A percentile compares a stretch with the other conserved stretches of the same genome.
phyloP scores from a whole-genome alignment of 2,113 vertebrate genomes.

The Salvator merianae region DNA sequence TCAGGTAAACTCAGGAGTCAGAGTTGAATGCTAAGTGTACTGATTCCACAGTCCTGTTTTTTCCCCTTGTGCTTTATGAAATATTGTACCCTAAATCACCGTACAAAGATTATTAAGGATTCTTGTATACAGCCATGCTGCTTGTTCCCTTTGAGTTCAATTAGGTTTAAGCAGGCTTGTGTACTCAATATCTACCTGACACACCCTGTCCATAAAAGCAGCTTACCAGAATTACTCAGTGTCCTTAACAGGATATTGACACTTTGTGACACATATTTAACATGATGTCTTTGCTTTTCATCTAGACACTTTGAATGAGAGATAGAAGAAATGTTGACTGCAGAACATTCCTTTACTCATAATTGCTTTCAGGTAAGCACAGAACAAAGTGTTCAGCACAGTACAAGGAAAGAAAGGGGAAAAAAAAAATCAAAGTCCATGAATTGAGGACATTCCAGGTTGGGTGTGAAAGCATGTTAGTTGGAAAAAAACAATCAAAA shows the following conservation, averaged over 20 bases:
- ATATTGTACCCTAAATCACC: neutral
- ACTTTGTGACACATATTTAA: neutral
- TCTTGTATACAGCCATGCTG: neutral
- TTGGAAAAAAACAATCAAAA: neutral
- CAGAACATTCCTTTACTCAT: neutral
- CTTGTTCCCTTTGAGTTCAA: neutral
- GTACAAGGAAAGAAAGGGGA: neutral
- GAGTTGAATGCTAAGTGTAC: too few relatives aligned
- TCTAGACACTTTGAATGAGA: constrained; percentile 2
- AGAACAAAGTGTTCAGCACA: constrained; percentile 25
- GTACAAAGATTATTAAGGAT: neutral
- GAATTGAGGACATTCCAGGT: constrained; percentile 8
- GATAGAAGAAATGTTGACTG: constrained; percentile 4
- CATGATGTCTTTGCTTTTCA: neutral
- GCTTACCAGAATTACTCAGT: constrained; percentile 32
- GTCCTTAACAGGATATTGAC: neutral
- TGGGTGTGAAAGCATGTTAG: neutral
- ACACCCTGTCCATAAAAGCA: constrained; percentile 43
- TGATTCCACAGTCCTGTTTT: too few relatives aligned
- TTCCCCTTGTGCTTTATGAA: neutral
- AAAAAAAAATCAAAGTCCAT: neutral
- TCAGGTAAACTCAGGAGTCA: too few relatives aligned
- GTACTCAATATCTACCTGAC: constrained; percentile 54
- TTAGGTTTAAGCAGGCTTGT: constrained; percentile 20
- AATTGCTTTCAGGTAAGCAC: constrained; percentile 32